Conservation (phyloP, 1,140 invertebrate genomes). For the Polypedilum pembai region DNA sequence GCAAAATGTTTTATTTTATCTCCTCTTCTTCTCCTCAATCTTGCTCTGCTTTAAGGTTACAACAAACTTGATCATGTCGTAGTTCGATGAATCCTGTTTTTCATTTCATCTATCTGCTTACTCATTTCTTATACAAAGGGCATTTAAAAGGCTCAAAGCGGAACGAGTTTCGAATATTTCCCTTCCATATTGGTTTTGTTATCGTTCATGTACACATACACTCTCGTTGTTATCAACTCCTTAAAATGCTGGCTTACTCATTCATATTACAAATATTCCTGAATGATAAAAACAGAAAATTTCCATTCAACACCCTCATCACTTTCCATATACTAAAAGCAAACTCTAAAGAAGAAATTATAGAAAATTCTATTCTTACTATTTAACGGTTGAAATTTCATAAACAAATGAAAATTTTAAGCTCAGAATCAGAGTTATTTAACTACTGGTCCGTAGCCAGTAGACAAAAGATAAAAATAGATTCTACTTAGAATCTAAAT, state of each 20-base stretch:
- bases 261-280: neutral
- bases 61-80: neutral
- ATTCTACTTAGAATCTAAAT: no score
- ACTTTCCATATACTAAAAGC: neutral
- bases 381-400: no score
- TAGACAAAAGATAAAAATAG: no score
- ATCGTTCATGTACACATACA: neutral
- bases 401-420: no score
- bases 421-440: no score
- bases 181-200: neutral
- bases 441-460: no score
- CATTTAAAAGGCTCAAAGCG: neutral
- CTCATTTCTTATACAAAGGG: neutral
- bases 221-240: neutral
- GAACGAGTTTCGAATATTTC: neutral
- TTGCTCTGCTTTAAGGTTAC: neutral
- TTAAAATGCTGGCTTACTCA: constrained; percentile 12
- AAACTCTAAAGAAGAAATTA: no score
- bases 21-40: neutral
- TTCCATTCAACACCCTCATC: constrained; percentile 9
- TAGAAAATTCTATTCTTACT: no score
- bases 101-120: neutral
- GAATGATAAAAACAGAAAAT: neutral
- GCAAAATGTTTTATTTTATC: constrained; percentile 10
- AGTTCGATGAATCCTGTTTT: neutral